These are phyloP conservation scores for Cyclina sinensis DNA, from an alignment of 1,140 invertebrate species.

Conservation along the genomic window DNA sequence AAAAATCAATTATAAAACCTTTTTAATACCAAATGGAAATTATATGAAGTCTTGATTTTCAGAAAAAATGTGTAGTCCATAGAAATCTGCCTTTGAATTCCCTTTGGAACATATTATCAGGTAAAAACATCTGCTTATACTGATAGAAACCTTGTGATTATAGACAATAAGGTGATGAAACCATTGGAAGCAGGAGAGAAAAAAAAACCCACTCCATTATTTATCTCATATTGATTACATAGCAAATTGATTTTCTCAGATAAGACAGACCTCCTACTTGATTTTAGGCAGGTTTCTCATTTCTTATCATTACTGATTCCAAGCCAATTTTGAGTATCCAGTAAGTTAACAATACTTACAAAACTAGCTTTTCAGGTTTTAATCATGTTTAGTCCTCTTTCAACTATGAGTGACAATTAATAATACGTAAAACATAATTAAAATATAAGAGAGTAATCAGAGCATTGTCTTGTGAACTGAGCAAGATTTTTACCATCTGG, in stretches of 20 bases:
- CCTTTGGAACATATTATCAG: background rate
- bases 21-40: background rate
- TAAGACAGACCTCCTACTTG: background rate
- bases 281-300: too few relatives aligned
- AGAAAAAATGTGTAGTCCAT: too few relatives aligned
- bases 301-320: background rate
- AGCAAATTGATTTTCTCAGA: constrained; percentile 12
- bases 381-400: too few relatives aligned
- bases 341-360: too few relatives aligned
- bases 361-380: too few relatives aligned
- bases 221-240: constrained; percentile 2
- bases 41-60: too few relatives aligned
- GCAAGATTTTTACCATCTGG: too few relatives aligned
- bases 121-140: background rate
- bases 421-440: too few relatives aligned
- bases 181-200: background rate
- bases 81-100: background rate
- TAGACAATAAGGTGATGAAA: background rate
- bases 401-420: too few relatives aligned
- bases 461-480: too few relatives aligned
- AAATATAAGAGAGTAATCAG: too few relatives aligned
- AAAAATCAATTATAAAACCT: background rate
- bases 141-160: background rate
- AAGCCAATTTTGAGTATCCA: background rate
- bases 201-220: constrained; percentile 18